Percentiles rank a stretch among this genome's conserved stretches.
Conservation (phyloP, 2,113 vertebrate genomes). For the Cyanoderma ruficeps region DNA sequence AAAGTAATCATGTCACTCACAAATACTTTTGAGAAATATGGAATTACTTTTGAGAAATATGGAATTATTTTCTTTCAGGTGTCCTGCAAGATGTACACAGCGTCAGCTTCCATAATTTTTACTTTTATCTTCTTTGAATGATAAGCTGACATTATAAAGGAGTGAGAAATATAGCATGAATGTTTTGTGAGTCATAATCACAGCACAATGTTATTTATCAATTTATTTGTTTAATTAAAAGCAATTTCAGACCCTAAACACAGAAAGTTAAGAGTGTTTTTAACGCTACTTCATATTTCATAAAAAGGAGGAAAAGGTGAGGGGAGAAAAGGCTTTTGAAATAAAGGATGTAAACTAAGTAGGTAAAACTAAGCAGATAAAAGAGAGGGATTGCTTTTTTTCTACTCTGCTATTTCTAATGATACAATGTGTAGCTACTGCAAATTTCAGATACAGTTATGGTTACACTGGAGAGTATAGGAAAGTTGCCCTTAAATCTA, state of each 20-base stretch:
- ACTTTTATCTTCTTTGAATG: slow-evolving; percentile 6
- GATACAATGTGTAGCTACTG: neutral
- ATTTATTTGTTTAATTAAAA: slow-evolving; percentile 34
- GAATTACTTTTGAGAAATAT: neutral
- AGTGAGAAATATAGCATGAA: neutral
- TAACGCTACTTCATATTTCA: neutral
- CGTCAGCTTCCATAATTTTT: neutral
- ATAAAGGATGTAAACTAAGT: neutral
- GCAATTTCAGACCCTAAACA: neutral
- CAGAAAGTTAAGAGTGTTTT: neutral
- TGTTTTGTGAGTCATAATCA: neutral
- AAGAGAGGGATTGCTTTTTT: neutral
- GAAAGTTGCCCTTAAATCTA: neutral
- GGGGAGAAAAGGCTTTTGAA: neutral
- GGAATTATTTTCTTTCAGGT: slow-evolving; percentile 14
- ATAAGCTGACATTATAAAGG: neutral
- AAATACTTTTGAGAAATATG: neutral
- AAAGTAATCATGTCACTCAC: neutral
- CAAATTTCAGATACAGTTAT: neutral
- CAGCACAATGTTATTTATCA: neutral
- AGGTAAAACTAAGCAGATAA: neutral
- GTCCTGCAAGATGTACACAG: neutral
- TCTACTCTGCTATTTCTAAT: neutral
- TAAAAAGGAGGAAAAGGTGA: neutral
- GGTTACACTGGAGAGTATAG: neutral